phyloP scores from a whole-genome alignment of 2,888 invertebrate species.

The Parnassius smintheus region DNA sequence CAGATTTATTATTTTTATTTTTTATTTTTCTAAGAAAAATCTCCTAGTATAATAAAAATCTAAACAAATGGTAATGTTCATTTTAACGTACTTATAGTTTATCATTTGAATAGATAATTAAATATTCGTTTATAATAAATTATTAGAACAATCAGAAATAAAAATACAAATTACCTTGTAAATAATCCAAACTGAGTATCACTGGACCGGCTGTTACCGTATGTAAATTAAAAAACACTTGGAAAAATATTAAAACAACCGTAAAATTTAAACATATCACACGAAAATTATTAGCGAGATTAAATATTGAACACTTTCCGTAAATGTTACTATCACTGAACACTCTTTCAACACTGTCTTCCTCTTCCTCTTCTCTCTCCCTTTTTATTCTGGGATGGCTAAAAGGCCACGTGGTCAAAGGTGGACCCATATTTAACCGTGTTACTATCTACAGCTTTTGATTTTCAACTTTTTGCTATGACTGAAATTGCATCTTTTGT shows the following conservation, averaged over 20 bases:
- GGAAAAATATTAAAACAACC: constrained; percentile 53
- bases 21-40: too few species aligned
- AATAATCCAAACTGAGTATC: constrained; percentile 66
- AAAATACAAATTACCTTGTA: constrained; percentile 57
- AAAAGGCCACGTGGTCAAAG: constrained; percentile 60
- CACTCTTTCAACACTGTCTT: constrained; percentile 36
- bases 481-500: constrained; percentile 44
- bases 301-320: constrained; percentile 47
- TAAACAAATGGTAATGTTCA: too few species aligned
- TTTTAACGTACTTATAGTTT: too few species aligned
- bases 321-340: constrained; percentile 39
- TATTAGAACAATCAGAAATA: not conserved
- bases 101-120: not conserved
- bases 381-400: constrained; percentile 40
- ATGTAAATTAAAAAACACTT: constrained; percentile 55
- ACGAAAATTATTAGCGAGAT: constrained; percentile 49
- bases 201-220: constrained; percentile 65
- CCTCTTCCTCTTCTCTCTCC: constrained; percentile 26
- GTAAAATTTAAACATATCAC: constrained; percentile 59
- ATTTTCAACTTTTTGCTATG: constrained; percentile 40
- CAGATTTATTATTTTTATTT: too few species aligned
- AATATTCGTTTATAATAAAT: not conserved
- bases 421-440: constrained; percentile 59
- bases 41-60: too few species aligned
- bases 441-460: constrained; percentile 14